Evolutionary conservation across 2,797 vertebrate genomes (phyloP).

Genomic region (Podarcis lilfordi): DNA sequence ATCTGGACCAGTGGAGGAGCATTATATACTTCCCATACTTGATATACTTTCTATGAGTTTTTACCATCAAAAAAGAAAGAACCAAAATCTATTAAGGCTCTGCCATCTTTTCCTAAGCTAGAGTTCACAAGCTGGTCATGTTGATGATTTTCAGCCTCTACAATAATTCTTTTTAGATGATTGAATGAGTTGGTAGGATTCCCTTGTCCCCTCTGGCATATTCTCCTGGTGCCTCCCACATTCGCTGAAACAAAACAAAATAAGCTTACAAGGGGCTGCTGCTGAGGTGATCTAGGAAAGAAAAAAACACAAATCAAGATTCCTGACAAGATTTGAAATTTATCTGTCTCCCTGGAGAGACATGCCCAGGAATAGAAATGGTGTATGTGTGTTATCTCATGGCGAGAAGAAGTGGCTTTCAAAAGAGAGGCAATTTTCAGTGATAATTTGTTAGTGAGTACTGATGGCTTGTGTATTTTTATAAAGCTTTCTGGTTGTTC

Average conservation of each 20-base stretch:
- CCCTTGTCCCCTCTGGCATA: constrained; percentile 1
- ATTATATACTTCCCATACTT: background rate
- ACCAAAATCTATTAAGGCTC: background rate
- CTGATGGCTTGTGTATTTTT: no score
- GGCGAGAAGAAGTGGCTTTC: no score
- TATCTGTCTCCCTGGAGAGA: constrained; percentile 1
- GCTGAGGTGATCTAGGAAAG: background rate
- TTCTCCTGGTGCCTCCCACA: background rate
- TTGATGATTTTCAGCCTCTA: constrained; percentile 16
- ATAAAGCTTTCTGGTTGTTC: no score
- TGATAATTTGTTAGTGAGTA: no score
- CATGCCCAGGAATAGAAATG: background rate
- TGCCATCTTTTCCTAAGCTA: constrained; percentile 1
- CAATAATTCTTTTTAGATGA: constrained; percentile 12
- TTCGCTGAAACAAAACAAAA: background rate
- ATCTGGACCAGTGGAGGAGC: no score
- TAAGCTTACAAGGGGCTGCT: background rate
- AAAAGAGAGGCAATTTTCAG: no score
- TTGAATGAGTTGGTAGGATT: constrained; percentile 14
- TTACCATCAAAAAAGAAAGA: background rate
- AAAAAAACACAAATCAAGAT: background rate
- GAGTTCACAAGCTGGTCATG: constrained; percentile 9
- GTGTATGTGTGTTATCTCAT: background rate
- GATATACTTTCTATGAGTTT: background rate
- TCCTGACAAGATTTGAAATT: background rate